Percentiles rank a stretch among this genome's conserved stretches.
Evolutionary conservation across 2,888 invertebrate genomes (phyloP).

Genomic region (Eumerus sabulonum): DNA sequence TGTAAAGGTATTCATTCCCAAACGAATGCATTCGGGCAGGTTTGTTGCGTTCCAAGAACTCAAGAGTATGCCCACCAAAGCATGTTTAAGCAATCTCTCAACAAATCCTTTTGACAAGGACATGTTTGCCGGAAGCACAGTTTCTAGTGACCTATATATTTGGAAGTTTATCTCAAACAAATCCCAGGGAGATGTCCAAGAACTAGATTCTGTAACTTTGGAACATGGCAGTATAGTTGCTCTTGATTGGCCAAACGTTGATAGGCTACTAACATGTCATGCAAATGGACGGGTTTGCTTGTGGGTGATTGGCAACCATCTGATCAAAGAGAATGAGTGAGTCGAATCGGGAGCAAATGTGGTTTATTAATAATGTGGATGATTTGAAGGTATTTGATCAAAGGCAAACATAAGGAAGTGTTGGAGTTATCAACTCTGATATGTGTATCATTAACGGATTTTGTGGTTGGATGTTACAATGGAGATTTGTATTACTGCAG

Average conservation of each 20-base stretch:
- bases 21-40: conserved; percentile 72
- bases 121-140: conserved; percentile 76
- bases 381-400: conserved; percentile 39
- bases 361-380: background rate
- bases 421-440: conserved; percentile 73
- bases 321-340: conserved; percentile 73
- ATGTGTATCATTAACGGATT: conserved; percentile 72
- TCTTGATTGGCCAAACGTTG: conserved; percentile 75
- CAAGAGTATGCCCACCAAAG: conserved; percentile 74
- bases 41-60: conserved; percentile 74
- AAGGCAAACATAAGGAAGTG: conserved; percentile 12
- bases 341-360: background rate
- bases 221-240: conserved; percentile 75
- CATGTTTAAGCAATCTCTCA: conserved; percentile 74
- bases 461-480: conserved; percentile 76
- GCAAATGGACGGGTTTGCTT: conserved; percentile 74
- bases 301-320: conserved; percentile 73
- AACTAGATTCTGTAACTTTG: conserved; percentile 73
- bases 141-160: conserved; percentile 76
- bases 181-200: conserved; percentile 71
- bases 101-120: conserved; percentile 76
- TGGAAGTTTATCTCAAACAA: conserved; percentile 73
- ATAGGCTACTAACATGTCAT: conserved; percentile 75
- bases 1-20: conserved; percentile 74
- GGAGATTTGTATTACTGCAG: conserved; percentile 76